Evolutionary conservation across 2,113 vertebrate species (phyloP).

Genomic region (Pica pica): DNA sequence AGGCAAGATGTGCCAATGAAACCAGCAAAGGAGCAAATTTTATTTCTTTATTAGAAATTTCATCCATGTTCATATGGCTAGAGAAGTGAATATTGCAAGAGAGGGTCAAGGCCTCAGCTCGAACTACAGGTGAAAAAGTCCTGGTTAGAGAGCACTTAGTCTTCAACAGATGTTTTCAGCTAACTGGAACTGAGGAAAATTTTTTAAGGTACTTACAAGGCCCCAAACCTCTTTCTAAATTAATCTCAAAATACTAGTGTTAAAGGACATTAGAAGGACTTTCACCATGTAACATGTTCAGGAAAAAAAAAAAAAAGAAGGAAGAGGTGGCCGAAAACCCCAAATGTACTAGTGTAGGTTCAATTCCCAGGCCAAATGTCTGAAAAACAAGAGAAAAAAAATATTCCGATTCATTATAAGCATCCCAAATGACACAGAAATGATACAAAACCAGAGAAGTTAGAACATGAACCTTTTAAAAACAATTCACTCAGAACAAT

Average conservation of each 20-base stretch:
- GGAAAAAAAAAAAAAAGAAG: neutral
- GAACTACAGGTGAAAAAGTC: fast-evolving
- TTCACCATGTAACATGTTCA: neutral
- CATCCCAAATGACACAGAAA: neutral
- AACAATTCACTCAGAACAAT: neutral
- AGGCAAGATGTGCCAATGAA: neutral
- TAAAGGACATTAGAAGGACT: neutral
- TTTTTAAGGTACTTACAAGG: neutral
- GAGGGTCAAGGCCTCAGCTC: neutral
- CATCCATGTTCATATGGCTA: neutral
- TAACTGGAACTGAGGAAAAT: neutral
- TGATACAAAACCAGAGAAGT: neutral
- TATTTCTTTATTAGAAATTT: neutral
- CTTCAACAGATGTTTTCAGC: neutral
- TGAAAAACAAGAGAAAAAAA: neutral
- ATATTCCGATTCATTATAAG: neutral
- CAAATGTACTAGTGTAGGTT: neutral
- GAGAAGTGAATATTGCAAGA: neutral
- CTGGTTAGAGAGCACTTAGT: neutral
- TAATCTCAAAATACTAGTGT: neutral
- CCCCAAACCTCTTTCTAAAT: neutral
- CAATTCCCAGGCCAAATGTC: neutral
- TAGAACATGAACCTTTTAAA: neutral
- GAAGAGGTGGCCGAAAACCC: neutral
- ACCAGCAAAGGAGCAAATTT: neutral